Evolutionary conservation across 2,888 invertebrate genomes (phyloP).

Genomic region (Andricus curvator): DNA sequence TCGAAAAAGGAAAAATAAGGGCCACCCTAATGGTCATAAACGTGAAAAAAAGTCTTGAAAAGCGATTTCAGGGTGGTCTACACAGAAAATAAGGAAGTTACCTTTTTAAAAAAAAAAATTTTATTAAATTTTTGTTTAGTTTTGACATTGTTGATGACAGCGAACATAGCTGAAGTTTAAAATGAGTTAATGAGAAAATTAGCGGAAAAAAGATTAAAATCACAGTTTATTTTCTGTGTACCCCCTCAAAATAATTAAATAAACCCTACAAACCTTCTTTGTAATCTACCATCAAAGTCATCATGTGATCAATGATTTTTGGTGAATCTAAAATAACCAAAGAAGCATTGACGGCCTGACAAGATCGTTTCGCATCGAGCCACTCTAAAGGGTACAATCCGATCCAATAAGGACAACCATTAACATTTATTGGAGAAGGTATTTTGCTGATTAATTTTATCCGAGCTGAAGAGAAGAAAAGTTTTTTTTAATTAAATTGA

Average conservation of each 20-base stretch:
- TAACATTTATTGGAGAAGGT: conserved; percentile 46
- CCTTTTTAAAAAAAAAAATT: too few species aligned
- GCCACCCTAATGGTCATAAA: too few species aligned
- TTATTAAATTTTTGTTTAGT: too few species aligned
- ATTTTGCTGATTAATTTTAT: conserved; percentile 41
- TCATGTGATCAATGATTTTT: conserved; percentile 52
- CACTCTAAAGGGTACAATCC: conserved; percentile 50
- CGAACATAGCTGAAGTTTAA: too few species aligned
- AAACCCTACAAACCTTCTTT: conserved; percentile 45
- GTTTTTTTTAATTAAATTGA: not conserved
- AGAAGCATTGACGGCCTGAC: conserved; percentile 51
- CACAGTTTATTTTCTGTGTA: too few species aligned
- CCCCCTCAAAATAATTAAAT: not conserved
- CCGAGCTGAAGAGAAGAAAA: conserved; percentile 45
- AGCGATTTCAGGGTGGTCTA: too few species aligned
- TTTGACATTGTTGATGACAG: too few species aligned
- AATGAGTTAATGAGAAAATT: too few species aligned
- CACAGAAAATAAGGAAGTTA: too few species aligned
- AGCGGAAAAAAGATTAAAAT: too few species aligned
- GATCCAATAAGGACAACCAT: conserved; percentile 55
- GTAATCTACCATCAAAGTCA: conserved; percentile 56
- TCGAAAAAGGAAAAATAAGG: too few species aligned
- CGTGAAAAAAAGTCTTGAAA: too few species aligned
- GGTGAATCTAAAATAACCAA: conserved; percentile 57
- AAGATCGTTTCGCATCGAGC: conserved; percentile 52